These are phyloP conservation scores for Gorsachius goisagi DNA, from an alignment of 2,113 vertebrate genomes.

Conservation along the genomic window DNA sequence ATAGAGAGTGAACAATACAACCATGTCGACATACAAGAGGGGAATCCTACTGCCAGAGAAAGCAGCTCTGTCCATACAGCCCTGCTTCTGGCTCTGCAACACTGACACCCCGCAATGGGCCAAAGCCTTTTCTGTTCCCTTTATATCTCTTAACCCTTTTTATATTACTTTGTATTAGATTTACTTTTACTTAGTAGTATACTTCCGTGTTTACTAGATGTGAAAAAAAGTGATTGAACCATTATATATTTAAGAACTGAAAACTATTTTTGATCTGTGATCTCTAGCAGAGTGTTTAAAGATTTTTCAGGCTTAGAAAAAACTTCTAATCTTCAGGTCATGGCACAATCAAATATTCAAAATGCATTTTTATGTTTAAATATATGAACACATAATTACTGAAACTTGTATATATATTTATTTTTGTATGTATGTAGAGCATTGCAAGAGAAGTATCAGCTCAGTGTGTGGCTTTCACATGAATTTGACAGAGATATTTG, in stretches of 20 bases:
- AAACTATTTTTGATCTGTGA: not conserved
- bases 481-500: not conserved
- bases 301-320: not conserved
- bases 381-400: not conserved
- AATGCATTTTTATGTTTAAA: not conserved
- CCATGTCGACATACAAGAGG: not conserved
- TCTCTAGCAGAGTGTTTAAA: not conserved
- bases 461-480: not conserved
- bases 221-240: not conserved
- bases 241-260: not conserved
- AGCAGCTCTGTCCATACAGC: not conserved
- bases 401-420: not conserved
- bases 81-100: not conserved
- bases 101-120: not conserved
- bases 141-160: not conserved
- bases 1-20: not conserved
- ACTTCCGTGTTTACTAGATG: not conserved
- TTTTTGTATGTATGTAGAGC: not conserved
- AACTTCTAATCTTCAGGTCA: not conserved
- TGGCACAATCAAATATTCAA: not conserved
- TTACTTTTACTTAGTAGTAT: not conserved
- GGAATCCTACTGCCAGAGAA: not conserved
- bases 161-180: not conserved
- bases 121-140: not conserved
- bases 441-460: not conserved